phyloP scores from a whole-genome alignment of 2,888 invertebrate species.

The Agrilus biguttatus region DNA sequence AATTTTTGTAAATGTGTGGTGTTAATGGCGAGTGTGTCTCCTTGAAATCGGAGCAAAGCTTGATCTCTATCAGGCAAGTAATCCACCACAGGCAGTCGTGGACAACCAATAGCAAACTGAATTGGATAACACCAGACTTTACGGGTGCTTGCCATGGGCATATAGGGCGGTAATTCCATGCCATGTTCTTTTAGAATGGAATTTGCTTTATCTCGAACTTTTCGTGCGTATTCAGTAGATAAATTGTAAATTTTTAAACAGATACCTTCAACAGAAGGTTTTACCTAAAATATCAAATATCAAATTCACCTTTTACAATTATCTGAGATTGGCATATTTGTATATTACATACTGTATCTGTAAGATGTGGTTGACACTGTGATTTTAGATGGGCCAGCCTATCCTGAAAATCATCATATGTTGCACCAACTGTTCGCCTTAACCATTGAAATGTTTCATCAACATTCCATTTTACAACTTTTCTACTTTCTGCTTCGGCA shows the following conservation, averaged over 20 bases:
- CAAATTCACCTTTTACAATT: no score
- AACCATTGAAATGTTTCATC: constrained; percentile 96
- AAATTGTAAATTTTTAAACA: constrained; percentile 87
- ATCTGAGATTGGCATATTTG: neutral
- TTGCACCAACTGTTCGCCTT: constrained; percentile 81
- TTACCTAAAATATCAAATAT: constrained; percentile 33
- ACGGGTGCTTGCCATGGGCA: constrained; percentile 55
- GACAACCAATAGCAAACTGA: constrained; percentile 76
- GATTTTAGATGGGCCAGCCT: constrained; percentile 81
- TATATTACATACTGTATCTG: constrained; percentile 53
- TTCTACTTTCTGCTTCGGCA: constrained; percentile 83
- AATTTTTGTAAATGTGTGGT: constrained; percentile 83
- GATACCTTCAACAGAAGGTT: constrained; percentile 87
- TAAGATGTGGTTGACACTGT: constrained; percentile 91
- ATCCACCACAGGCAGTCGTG: constrained; percentile 73
- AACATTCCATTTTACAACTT: constrained; percentile 97
- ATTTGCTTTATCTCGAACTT: constrained; percentile 77
- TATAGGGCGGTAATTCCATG: constrained; percentile 42
- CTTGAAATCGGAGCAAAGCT: constrained; percentile 71
- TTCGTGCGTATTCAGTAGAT: constrained; percentile 82
- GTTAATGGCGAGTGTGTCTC: constrained; percentile 75
- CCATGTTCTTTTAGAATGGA: constrained; percentile 77
- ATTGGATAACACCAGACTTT: constrained; percentile 94
- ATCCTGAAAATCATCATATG: constrained; percentile 85
- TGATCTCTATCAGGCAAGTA: constrained; percentile 78